phyloP scores from a whole-genome alignment of 2,797 vertebrate species.

The Rhynchonycteris naso region DNA sequence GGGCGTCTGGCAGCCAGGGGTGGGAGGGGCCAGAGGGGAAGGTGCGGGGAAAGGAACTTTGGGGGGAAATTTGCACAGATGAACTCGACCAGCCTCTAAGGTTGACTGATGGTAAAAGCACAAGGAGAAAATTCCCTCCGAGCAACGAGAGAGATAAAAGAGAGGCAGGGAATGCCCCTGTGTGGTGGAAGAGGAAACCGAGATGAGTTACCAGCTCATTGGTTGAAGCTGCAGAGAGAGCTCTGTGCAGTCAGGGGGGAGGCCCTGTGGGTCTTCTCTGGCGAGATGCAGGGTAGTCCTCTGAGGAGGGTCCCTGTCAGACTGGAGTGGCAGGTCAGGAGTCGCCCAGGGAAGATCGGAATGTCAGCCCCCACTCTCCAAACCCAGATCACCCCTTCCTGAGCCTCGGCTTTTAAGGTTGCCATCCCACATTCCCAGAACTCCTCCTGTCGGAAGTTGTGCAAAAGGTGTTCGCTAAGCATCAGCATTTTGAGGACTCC shows the following conservation, averaged over 20 bases:
- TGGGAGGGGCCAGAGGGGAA: not conserved
- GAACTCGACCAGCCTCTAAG: slow-evolving; percentile 35
- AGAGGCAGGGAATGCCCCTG: slow-evolving; percentile 54
- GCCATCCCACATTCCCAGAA: not conserved
- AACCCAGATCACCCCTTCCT: not conserved
- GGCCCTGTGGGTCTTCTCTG: not conserved
- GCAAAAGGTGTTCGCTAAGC: not conserved
- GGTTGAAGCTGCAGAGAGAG: not conserved
- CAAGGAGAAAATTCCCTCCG: slow-evolving; percentile 38
- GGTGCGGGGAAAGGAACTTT: slow-evolving; percentile 55
- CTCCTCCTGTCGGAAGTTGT: not conserved
- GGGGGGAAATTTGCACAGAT: slow-evolving; percentile 61
- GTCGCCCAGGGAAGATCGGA: not conserved
- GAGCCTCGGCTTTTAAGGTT: not conserved
- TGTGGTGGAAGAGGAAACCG: not conserved
- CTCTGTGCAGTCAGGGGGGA: not conserved
- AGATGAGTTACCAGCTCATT: not conserved
- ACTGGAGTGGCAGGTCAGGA: not conserved
- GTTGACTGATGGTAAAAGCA: slow-evolving; percentile 54
- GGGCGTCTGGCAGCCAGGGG: too few relatives aligned
- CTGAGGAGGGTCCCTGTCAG: not conserved
- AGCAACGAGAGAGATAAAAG: slow-evolving; percentile 14
- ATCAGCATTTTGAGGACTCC: not conserved
- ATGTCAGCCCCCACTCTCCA: not conserved
- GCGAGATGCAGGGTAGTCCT: not conserved